These are phyloP conservation scores for Xiphorhynchus elegans DNA, from an alignment of 2,113 vertebrate species.

Conservation along the genomic window DNA sequence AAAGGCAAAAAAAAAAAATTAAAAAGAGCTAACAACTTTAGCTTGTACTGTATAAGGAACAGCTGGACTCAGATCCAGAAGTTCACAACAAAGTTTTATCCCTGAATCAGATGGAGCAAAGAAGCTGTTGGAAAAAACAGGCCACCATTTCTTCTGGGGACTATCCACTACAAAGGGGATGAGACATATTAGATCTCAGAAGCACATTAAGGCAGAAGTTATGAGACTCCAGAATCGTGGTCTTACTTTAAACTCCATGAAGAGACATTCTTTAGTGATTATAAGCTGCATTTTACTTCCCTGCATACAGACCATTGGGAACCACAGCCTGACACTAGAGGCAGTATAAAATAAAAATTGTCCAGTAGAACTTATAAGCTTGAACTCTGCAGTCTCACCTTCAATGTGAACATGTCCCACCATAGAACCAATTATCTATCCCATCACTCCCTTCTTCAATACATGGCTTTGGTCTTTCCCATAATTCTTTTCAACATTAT, in stretches of 20 bases:
- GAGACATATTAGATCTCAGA: not conserved
- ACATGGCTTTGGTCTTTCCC: not conserved
- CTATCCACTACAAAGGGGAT: not conserved
- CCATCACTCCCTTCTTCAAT: not conserved
- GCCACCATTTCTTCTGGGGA: not conserved
- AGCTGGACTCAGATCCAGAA: not conserved
- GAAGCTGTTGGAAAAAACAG: not conserved
- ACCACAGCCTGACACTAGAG: not conserved
- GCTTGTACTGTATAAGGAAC: not conserved
- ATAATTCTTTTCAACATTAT: not conserved
- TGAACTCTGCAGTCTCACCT: not conserved
- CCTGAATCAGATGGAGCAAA: not conserved
- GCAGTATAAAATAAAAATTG: not conserved
- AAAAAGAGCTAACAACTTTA: not conserved
- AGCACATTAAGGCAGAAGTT: not conserved
- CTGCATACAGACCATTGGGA: not conserved
- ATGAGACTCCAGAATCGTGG: not conserved
- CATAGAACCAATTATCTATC: not conserved
- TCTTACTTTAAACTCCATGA: not conserved
- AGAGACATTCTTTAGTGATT: not conserved
- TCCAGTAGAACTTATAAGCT: not conserved
- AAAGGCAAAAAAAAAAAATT: not conserved
- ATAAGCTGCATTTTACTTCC: not conserved
- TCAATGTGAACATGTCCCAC: not conserved
- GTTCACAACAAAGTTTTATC: not conserved